A percentile compares a stretch with the other conserved stretches of the same genome.
Evolutionary conservation across 2,113 vertebrate species (phyloP).

Genomic region (Mionectes macconnelli): DNA sequence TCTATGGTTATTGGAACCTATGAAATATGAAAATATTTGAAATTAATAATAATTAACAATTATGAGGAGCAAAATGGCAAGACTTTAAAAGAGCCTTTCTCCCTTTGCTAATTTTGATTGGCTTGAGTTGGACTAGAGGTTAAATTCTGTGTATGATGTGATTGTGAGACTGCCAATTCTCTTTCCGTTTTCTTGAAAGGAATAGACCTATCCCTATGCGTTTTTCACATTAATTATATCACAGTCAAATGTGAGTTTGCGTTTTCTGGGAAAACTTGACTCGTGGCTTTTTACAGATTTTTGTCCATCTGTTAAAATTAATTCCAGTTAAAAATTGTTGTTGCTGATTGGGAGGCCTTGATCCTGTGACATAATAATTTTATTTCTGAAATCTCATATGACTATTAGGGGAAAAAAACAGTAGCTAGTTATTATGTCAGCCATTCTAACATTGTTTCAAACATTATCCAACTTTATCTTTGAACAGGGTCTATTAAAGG

Average conservation of each 20-base stretch:
- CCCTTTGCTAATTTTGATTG: background rate
- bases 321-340: background rate
- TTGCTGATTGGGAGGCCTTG: background rate
- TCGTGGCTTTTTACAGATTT: background rate
- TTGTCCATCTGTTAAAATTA: background rate
- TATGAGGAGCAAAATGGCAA: background rate
- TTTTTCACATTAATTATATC: background rate
- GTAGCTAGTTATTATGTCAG: background rate
- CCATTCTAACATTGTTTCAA: background rate
- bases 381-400: background rate
- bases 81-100: background rate
- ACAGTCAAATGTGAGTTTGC: background rate
- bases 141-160: background rate
- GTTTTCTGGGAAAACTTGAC: background rate
- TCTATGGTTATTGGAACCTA: background rate
- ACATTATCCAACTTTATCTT: slow-evolving; percentile 35
- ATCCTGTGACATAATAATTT: background rate
- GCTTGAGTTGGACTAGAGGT: background rate
- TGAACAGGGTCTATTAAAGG: slow-evolving; percentile 93
- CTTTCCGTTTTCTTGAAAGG: background rate
- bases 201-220: background rate
- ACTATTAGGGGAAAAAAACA: background rate
- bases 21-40: background rate
- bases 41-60: background rate
- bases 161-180: background rate